phyloP scores from a whole-genome alignment of 2,888 invertebrate species.

The Venusia cambrica region DNA sequence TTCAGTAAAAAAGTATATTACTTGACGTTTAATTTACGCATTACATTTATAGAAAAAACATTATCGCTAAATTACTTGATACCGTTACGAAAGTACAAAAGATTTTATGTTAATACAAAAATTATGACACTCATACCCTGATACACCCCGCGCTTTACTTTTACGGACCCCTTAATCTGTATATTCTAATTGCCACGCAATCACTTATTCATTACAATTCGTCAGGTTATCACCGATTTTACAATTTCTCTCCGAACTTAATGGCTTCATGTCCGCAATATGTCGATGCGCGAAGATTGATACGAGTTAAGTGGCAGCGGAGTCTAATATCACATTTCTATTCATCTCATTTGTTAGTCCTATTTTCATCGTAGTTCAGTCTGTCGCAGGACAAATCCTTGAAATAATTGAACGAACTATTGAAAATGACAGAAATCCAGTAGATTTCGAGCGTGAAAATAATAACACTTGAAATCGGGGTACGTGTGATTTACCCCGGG shows the following conservation, averaged over 20 bases:
- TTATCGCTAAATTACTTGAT: conserved; percentile 72
- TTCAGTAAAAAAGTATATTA: conserved; percentile 77
- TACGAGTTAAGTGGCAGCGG: conserved; percentile 23
- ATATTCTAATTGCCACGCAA: conserved; percentile 75
- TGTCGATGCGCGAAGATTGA: conserved; percentile 22
- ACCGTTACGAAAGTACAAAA: conserved; percentile 78
- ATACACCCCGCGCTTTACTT: conserved; percentile 76
- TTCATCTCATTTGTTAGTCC: conserved; percentile 54
- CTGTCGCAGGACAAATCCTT: conserved; percentile 19
- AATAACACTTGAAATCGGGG: too few species aligned
- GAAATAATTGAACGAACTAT: too few species aligned
- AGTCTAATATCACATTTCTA: conserved; percentile 47
- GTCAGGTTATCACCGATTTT: conserved; percentile 70
- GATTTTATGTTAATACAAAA: conserved; percentile 60
- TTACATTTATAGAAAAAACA: conserved; percentile 72
- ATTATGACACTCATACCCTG: conserved; percentile 81
- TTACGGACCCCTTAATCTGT: conserved; percentile 42
- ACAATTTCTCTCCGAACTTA: conserved; percentile 37
- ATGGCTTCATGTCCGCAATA: conserved; percentile 20
- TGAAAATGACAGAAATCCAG: too few species aligned
- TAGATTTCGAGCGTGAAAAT: too few species aligned
- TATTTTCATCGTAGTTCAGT: conserved; percentile 23
- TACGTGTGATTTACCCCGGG: too few species aligned
- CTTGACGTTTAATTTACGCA: conserved; percentile 66
- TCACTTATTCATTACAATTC: conserved; percentile 75